Percentiles rank a stretch among this genome's conserved stretches.
phyloP scores from a whole-genome alignment of 2,888 invertebrate species.

The Capitulum mitella region DNA sequence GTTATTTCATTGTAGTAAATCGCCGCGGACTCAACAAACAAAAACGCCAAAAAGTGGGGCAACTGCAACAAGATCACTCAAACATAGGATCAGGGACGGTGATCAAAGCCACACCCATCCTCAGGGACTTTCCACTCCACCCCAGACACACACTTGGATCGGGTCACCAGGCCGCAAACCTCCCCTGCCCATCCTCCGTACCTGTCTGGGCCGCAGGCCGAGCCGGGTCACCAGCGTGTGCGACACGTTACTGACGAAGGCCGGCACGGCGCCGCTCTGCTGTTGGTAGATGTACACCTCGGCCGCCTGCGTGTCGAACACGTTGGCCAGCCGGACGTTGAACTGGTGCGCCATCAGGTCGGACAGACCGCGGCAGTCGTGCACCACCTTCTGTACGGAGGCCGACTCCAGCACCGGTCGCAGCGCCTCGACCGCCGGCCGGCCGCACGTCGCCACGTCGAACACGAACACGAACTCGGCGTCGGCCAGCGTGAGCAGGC shows the following conservation, averaged over 20 bases:
- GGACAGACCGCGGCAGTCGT: not conserved
- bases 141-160: too few relatives aligned
- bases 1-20: too few relatives aligned
- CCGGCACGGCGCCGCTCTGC: not conserved
- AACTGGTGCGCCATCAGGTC: conserved; percentile 5
- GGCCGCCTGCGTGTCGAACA: conserved; percentile 18
- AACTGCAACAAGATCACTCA: too few relatives aligned
- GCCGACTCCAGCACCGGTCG: not conserved
- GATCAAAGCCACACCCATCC: too few relatives aligned
- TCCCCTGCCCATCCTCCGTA: too few relatives aligned
- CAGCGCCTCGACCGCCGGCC: not conserved
- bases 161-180: too few relatives aligned
- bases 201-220: not conserved
- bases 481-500: not conserved
- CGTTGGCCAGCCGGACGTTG: not conserved
- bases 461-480: not conserved
- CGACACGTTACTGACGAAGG: not conserved
- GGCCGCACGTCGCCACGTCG: not conserved
- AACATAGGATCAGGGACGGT: too few relatives aligned
- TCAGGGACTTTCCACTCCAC: too few relatives aligned
- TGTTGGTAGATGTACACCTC: not conserved
- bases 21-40: too few relatives aligned
- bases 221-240: not conserved
- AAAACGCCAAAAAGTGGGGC: too few relatives aligned
- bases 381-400: not conserved